Evolutionary conservation across 2,888 invertebrate genomes (phyloP), one percentile per base, ranked within the genome.

Genomic region (Eupeodes luniger): DNA sequence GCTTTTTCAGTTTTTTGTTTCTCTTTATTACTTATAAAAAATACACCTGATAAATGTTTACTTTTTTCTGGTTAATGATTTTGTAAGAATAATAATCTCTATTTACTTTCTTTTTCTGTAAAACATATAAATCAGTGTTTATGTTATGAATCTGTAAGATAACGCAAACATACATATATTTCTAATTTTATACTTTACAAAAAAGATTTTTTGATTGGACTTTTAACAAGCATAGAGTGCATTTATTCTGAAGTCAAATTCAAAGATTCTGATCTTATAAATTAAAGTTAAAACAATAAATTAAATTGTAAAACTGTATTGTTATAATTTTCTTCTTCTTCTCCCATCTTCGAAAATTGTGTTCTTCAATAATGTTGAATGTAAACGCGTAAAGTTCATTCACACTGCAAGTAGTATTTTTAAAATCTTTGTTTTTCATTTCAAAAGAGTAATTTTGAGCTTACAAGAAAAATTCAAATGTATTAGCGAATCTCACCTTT

Each of bases 131-230:
- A 72, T 0, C 44, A 44, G 14, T 19, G 44, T 47, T 47, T 59
- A 47, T 72, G 72, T 74, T 83, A 79, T 76, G 19, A 61, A 72
- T 83, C 76, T 84, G 47, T 87, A 83, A 80, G 72, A 74, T 81
- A 81, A 67, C 80, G 80, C 72, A 78, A 40, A 49, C 59, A 77
- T 69, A 49, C 59, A 77, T 69, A 75, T 87, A 87, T 84, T 84
- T 84, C 84, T 84, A 84, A 80, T 87, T 84, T 87, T 87, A 44
- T 87, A 84, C 80, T 87, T 86, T 69, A 55, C 57, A 53, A 69
- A 74, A 75, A 57, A 14, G 12, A 70, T 19, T 49, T 55, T 70
- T 70, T 49, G 64, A 85, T 70, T 64, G 66, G 62, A 44, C 47
- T 87, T 75, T 53, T 51, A 6, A 27, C 19, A 7, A 44, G 72